These are phyloP conservation scores for Chelonia mydas DNA, from an alignment of 2,797 vertebrate genomes.

Conservation along the genomic window DNA sequence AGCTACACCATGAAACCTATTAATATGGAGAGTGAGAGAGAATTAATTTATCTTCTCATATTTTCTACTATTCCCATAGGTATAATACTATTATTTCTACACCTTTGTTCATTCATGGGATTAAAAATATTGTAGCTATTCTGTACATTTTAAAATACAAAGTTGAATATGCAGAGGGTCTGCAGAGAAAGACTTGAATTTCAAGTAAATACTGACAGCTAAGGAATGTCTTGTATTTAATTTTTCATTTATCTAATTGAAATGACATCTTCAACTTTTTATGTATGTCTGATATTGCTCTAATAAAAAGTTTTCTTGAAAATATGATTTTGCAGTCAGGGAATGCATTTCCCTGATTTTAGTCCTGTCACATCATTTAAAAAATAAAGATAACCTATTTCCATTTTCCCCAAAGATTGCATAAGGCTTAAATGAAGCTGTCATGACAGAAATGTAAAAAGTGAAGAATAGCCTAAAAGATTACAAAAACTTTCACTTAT, in stretches of 20 bases:
- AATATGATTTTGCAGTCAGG: slow-evolving; percentile 52
- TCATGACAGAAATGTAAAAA: slow-evolving; percentile 70
- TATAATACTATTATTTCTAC: slow-evolving; percentile 6
- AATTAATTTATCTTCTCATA: slow-evolving; percentile 11
- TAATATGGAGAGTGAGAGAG: not conserved
- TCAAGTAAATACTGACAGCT: slow-evolving; percentile 45
- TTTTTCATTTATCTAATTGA: slow-evolving; percentile 60
- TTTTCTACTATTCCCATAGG: slow-evolving; percentile 14
- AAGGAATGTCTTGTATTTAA: slow-evolving; percentile 13
- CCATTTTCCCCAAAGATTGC: slow-evolving; percentile 55
- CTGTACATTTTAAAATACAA: slow-evolving; percentile 11
- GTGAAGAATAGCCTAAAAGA: slow-evolving; percentile 65
- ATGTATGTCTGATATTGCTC: slow-evolving; percentile 5
- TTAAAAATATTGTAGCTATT: not conserved
- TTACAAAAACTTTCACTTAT: slow-evolving; percentile 58
- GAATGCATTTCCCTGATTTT: slow-evolving; percentile 60
- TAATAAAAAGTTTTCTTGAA: slow-evolving; percentile 44
- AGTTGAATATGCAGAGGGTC: not conserved
- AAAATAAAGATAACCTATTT: slow-evolving; percentile 69
- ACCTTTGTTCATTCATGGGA: not conserved
- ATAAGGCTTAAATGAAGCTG: slow-evolving; percentile 69
- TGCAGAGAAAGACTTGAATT: slow-evolving; percentile 13
- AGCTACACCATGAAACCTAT: not conserved
- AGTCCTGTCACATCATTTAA: slow-evolving; percentile 64
- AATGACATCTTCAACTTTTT: slow-evolving; percentile 43